Percentiles rank a stretch among this genome's conserved stretches.
phyloP scores from a whole-genome alignment of 1,140 invertebrate genomes.

The Mactra quadrangularis region DNA sequence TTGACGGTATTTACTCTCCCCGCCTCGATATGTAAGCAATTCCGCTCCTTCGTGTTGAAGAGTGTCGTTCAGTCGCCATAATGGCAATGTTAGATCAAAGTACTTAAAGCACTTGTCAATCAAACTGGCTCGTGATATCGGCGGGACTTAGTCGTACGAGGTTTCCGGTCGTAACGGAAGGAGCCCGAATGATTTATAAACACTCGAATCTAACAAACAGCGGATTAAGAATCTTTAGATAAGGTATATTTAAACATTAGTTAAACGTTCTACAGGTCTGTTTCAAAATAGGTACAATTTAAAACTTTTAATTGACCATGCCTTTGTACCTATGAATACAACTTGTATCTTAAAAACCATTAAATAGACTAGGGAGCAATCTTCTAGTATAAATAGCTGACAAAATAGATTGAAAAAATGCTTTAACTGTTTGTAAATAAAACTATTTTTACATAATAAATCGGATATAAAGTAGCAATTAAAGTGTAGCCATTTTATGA shows the following conservation, averaged over 20 bases:
- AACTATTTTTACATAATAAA: no score
- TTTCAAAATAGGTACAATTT: not conserved
- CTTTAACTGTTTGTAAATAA: no score
- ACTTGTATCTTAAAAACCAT: not conserved
- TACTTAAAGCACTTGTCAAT: conserved; percentile 43
- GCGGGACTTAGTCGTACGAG: conserved; percentile 4
- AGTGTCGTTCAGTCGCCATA: conserved; percentile 41
- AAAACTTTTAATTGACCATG: not conserved
- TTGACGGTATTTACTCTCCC: conserved; percentile 44
- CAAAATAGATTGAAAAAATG: no score
- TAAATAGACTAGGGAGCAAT: not conserved
- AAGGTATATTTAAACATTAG: conserved; percentile 20
- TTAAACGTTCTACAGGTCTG: conserved; percentile 4
- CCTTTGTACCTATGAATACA: no score
- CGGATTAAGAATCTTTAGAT: conserved; percentile 23
- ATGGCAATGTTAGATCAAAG: conserved; percentile 43
- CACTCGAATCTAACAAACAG: conserved; percentile 8
- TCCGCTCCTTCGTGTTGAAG: not conserved
- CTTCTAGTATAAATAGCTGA: not conserved
- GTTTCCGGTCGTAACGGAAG: conserved; percentile 31
- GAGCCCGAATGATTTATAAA: conserved; percentile 38
- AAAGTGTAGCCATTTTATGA: no score
- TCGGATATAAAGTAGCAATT: no score
- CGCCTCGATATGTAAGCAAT: conserved; percentile 37
- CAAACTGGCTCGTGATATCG: conserved; percentile 30